These are phyloP conservation scores for Myiotriccus ornatus DNA, from an alignment of 2,797 vertebrate species.

Conservation along the genomic window DNA sequence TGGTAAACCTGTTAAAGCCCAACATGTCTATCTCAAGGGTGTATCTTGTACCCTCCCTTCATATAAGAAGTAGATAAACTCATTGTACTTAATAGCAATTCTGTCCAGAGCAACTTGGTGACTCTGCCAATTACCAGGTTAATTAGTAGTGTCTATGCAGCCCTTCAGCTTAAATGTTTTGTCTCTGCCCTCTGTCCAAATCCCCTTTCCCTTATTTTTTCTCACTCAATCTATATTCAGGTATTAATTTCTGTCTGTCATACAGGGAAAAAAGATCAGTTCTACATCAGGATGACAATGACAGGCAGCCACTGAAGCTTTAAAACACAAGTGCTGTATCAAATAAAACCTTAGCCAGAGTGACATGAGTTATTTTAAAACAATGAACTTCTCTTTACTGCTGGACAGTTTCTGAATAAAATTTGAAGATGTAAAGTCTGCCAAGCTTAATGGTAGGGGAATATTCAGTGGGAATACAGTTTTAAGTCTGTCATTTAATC, in stretches of 20 bases:
- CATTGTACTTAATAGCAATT: neutral
- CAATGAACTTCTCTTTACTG: constrained; percentile 23
- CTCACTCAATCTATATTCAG: neutral
- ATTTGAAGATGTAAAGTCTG: neutral
- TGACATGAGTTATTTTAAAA: constrained; percentile 11
- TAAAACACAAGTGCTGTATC: neutral
- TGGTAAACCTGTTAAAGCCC: neutral
- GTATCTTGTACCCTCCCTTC: neutral
- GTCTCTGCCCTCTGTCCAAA: neutral
- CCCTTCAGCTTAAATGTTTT: neutral
- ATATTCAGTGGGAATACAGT: neutral
- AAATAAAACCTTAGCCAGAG: neutral
- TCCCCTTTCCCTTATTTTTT: neutral
- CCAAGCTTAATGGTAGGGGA: neutral
- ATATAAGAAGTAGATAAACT: neutral
- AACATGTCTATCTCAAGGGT: neutral
- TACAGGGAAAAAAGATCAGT: constrained; percentile 11
- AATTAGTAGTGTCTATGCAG: neutral
- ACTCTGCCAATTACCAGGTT: neutral
- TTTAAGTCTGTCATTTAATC: neutral
- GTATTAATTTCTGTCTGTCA: neutral
- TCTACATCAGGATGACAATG: constrained; percentile 23
- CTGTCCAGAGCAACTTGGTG: neutral
- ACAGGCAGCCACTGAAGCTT: neutral
- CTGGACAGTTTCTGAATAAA: neutral